Evolutionary conservation across 2,797 vertebrate species (phyloP), one percentile per base, ranked within the genome.

Genomic region (Rhinophrynus dorsalis): DNA sequence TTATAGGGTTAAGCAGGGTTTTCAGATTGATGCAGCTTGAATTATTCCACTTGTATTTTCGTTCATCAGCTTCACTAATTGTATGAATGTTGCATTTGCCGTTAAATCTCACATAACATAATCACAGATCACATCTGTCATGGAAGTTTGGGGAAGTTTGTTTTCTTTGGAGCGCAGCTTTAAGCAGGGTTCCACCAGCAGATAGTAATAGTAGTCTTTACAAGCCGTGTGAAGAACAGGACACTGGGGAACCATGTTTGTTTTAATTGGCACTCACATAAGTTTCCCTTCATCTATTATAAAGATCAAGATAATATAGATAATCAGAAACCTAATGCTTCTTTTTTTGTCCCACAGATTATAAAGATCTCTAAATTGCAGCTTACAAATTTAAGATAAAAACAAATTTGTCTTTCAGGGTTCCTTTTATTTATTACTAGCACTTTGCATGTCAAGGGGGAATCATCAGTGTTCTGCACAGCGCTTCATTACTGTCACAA

Each of bases 71-170:
- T n/a, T n/a, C n/a, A 58, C 2, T 40, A n/a, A 48, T 40, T 21
- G 17, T 32, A 47, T 20, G 50, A 58, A 48, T 57, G 64, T 58
- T 62, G 11, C 21, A 20, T 37, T 89, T 92, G 90, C 87, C 88
- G 87, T 85, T 86, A 75, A 86, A 84, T 87, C 91, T 92, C 93
- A n/a, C 47, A 91, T 86, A 89, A 91, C 89, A 83, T 80, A 87
- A 92, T 91, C 89, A 87, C 84, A 86, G 86, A 83, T 86, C 84
- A 83, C 83, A 84, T 90, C 86, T 87, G 90, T 91, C 90, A 87
- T 82, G 82, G 89, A 90, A 90, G 88, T 92, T 90, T 88, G 86
- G 90, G 90, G 82, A 90, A 93, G 85, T 92, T 89, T 91, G 89
- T 92, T 93, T 91, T 88, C 86, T 89, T 89, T 90, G 88, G 88